These are phyloP conservation scores for Aphidius gifuensis DNA, from an alignment of 1,140 invertebrate genomes.

Conservation along the genomic window DNA sequence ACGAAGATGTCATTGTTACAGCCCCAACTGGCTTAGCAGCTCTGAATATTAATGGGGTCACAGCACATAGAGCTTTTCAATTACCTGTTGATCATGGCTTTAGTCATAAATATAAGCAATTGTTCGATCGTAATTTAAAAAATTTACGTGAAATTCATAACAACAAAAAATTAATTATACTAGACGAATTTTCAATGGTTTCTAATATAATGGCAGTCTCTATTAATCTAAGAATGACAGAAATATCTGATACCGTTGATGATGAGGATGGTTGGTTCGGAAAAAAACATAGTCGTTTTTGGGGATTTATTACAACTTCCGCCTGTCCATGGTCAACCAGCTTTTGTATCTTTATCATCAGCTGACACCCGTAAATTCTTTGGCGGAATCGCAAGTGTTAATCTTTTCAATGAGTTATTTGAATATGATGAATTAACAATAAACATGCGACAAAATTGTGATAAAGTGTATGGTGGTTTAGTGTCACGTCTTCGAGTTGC, in stretches of 20 bases:
- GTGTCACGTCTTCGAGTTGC: constrained; percentile 25
- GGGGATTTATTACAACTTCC: constrained; percentile 23
- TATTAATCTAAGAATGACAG: background rate
- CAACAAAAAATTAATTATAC: constrained; percentile 25
- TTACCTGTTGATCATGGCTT: constrained; percentile 28
- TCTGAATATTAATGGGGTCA: constrained; percentile 33
- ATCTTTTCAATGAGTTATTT: constrained; percentile 29
- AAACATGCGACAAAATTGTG: constrained; percentile 31
- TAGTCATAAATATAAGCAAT: constrained; percentile 22
- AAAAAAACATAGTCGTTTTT: constrained; percentile 24
- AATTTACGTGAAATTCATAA: constrained; percentile 25
- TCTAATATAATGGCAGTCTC: constrained; percentile 27
- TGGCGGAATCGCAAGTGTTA: constrained; percentile 18
- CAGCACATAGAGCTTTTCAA: constrained; percentile 27
- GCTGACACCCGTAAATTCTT: constrained; percentile 27
- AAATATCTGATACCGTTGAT: background rate
- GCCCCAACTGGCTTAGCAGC: constrained; percentile 35
- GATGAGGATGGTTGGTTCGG: constrained; percentile 1
- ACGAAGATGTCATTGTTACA: constrained; percentile 30
- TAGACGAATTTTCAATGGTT: constrained; percentile 31
- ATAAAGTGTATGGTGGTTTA: constrained; percentile 23
- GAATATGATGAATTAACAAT: constrained; percentile 29
- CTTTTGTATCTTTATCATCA: constrained; percentile 23
- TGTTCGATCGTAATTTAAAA: constrained; percentile 28
- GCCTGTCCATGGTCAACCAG: constrained; percentile 17